Percentiles rank a stretch among this genome's conserved stretches.
Evolutionary conservation across 2,888 invertebrate species (phyloP).

Genomic region (Anoncus sp.): DNA sequence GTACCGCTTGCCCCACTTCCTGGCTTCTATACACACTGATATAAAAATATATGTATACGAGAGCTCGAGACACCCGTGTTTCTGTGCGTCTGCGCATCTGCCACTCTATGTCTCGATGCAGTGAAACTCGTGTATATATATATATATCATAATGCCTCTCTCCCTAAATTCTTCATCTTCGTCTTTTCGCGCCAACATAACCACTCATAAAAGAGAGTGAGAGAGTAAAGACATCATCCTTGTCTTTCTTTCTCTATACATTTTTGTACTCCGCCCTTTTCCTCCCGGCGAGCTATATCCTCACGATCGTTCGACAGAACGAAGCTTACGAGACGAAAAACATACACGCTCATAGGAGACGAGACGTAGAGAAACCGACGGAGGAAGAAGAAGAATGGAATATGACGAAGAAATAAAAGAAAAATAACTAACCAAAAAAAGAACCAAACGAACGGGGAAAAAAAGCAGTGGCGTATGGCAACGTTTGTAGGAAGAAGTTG

Average conservation of each 20-base stretch:
- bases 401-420: background rate
- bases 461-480: constrained; percentile 12
- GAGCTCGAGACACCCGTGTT: constrained; percentile 16
- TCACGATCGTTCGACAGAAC: too few relatives aligned
- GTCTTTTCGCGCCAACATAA: constrained; percentile 18
- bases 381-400: constrained; percentile 28
- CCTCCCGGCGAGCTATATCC: constrained; percentile 7
- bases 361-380: background rate
- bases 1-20: constrained; percentile 19
- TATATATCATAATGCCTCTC: constrained; percentile 30
- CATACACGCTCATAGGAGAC: background rate
- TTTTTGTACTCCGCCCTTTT: constrained; percentile 31
- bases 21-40: background rate
- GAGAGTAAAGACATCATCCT: constrained; percentile 20
- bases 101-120: constrained; percentile 20
- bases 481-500: constrained; percentile 23
- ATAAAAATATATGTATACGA: constrained; percentile 5
- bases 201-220: constrained; percentile 31
- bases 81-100: constrained; percentile 51
- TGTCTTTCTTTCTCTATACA: constrained; percentile 33
- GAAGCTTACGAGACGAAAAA: constrained; percentile 30
- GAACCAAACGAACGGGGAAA: constrained; percentile 20
- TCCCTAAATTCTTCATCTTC: constrained; percentile 35
- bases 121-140: background rate
- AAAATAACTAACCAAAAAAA: too few relatives aligned